A percentile compares a stretch with the other conserved stretches of the same genome.
Conservation (phyloP, 2,888 invertebrate genomes). For the Pasiphila rectangulata region DNA sequence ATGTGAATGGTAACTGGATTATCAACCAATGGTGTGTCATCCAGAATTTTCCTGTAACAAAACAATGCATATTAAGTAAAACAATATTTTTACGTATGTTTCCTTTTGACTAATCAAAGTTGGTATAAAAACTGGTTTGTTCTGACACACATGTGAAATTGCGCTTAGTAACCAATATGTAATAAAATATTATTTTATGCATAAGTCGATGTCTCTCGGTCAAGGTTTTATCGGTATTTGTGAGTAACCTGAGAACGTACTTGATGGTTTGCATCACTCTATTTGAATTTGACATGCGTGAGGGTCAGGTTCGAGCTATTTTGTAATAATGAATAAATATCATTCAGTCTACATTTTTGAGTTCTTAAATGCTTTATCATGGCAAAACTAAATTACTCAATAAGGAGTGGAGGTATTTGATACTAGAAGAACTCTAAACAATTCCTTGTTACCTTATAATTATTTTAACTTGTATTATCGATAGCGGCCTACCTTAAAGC, state of each 20-base stretch:
- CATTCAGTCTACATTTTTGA: too few species aligned
- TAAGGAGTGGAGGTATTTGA: too few species aligned
- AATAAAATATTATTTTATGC: constrained; percentile 5
- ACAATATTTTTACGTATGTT: too few species aligned
- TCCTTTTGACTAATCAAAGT: too few species aligned
- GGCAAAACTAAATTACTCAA: too few species aligned
- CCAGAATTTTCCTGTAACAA: constrained; percentile 83
- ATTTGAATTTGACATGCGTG: constrained; percentile 9
- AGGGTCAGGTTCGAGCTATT: constrained; percentile 16
- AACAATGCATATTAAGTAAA: too few species aligned
- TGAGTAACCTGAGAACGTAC: constrained; percentile 15
- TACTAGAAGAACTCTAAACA: too few species aligned
- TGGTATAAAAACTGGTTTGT: too few species aligned
- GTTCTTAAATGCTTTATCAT: too few species aligned
- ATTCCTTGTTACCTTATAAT: too few species aligned
- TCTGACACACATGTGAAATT: not conserved
- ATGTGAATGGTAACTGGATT: constrained; percentile 90
- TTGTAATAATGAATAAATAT: not conserved
- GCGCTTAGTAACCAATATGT: not conserved
- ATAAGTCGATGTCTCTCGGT: constrained; percentile 19
- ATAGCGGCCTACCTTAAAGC: too few species aligned
- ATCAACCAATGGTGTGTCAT: constrained; percentile 85
- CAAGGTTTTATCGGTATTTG: constrained; percentile 18
- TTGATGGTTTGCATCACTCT: constrained; percentile 18
- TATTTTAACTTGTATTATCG: too few species aligned